Base-by-base conservation (phyloP, 2,797 vertebrate species). In the Todus mexicanus region DNA sequence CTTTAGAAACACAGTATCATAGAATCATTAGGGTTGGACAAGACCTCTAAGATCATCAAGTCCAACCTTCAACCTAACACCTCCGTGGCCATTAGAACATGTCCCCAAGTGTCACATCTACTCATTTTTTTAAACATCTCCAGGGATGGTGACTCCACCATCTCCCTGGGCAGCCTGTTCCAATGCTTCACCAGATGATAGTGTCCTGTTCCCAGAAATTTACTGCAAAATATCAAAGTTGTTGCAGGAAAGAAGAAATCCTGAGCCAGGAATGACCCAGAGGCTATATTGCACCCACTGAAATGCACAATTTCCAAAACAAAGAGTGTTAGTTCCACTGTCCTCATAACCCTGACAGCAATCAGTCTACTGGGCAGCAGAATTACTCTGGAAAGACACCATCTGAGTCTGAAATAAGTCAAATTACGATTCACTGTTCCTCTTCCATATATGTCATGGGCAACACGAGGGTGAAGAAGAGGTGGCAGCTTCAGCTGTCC, bases 281-380 rank as follows among this genome's bases (percentile, higher is more conserved):
- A 37, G 21, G 25, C 11, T 40, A 11, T 10, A 14, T 1, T 51
- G 68, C 11, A 56, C 51, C 27, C 47, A 7, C 26, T 9, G 64
- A 87, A 82, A 71, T 0, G 8, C 22, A 29, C 9, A 0, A 0
- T 16, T 54, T 35, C 19, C 25, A 43, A 75, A 89, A 61, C 4
- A 38, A 59, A 78, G 16, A 22, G 1, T 29, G 23, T 29, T 29
- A 54, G 37, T 56, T 11, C 48, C 6, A 51, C 27, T 53, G 60
- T 45, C 13, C 70, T 40, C 56, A 18, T 17, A 72, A 77, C 29
- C 56, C 70, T 56, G 71, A 19, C 4, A 83, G 40, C 48, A 40
- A 45, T 19, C n/a, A 43, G 86, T 4, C 57, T 42, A 53, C 50
- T 6, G 1, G 31, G 38, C 73, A 80, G 50, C 33, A 65, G 57